Conservation (phyloP, 2,113 vertebrate species). For the Dascyllus trimaculatus region DNA sequence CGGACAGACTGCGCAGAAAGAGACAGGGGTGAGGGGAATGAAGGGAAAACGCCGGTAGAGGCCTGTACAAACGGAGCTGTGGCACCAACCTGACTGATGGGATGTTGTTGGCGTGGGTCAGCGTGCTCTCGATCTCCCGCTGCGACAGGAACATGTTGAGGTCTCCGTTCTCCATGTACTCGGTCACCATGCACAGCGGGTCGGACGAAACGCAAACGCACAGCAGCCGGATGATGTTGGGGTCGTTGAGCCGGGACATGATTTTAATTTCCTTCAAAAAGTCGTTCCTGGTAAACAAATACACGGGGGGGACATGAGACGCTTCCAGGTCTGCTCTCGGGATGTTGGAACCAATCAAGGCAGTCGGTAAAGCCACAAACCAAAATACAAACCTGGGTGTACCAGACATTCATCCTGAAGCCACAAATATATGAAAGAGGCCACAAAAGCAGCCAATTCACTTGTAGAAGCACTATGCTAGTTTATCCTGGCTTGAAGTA, state of each 20-base stretch:
- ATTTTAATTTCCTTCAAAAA: conserved; percentile 92
- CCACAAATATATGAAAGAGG: too few species aligned
- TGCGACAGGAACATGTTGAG: conserved; percentile 88
- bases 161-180: conserved; percentile 87
- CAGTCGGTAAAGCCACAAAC: too few species aligned
- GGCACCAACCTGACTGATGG: conserved; percentile 75
- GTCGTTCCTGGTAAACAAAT: conserved; percentile 81
- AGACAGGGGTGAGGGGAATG: too few species aligned
- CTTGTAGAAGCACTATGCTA: too few species aligned
- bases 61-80: too few species aligned
- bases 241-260: conserved; percentile 89
- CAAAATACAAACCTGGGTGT: too few species aligned
- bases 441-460: too few species aligned
- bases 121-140: conserved; percentile 87
- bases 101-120: conserved; percentile 81
- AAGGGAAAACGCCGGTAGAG: too few species aligned
- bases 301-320: neutral
- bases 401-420: too few species aligned
- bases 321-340: too few species aligned
- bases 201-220: conserved; percentile 88
- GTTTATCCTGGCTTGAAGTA: too few species aligned
- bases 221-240: conserved; percentile 91
- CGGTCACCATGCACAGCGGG: conserved; percentile 88
- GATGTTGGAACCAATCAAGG: too few species aligned
- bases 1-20: conserved; percentile 74